phyloP scores from a whole-genome alignment of 1,140 invertebrate species.

The Drosophila nasuta region DNA sequence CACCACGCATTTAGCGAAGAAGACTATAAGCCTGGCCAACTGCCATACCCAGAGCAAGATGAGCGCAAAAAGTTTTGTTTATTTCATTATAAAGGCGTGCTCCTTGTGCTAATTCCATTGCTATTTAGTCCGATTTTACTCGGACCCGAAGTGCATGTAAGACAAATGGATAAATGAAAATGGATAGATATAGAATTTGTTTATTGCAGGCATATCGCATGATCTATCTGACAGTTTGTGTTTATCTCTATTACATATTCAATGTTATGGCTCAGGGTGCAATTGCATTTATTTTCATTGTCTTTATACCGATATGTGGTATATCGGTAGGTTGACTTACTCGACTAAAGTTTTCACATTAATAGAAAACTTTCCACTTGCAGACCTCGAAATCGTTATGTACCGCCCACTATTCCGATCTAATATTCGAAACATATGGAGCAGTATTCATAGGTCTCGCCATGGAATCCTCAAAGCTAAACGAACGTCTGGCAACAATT shows the following conservation, averaged over 20 bases:
- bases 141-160: slow-evolving; percentile 23
- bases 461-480: slow-evolving; percentile 56
- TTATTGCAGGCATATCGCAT: slow-evolving; percentile 41
- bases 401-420: slow-evolving; percentile 41
- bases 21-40: slow-evolving; percentile 55
- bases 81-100: slow-evolving; percentile 62
- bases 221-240: slow-evolving; percentile 33
- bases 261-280: slow-evolving; percentile 57
- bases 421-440: slow-evolving; percentile 43
- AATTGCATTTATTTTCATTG: slow-evolving; percentile 55
- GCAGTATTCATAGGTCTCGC: slow-evolving; percentile 38
- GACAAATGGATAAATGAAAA: not conserved
- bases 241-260: slow-evolving; percentile 53
- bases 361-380: not conserved
- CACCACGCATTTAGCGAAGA: not conserved
- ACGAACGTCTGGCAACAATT: slow-evolving; percentile 21
- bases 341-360: not conserved
- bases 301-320: slow-evolving; percentile 45
- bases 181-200: not conserved
- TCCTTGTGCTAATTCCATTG: slow-evolving; percentile 50
- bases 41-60: slow-evolving; percentile 41
- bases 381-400: slow-evolving; percentile 25
- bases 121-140: slow-evolving; percentile 44
- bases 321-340: slow-evolving; percentile 22
- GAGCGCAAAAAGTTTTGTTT: slow-evolving; percentile 52